Percentiles rank a stretch among this genome's conserved stretches.
Conservation (phyloP, 2,888 invertebrate genomes). For the Pimpla rufipes region DNA sequence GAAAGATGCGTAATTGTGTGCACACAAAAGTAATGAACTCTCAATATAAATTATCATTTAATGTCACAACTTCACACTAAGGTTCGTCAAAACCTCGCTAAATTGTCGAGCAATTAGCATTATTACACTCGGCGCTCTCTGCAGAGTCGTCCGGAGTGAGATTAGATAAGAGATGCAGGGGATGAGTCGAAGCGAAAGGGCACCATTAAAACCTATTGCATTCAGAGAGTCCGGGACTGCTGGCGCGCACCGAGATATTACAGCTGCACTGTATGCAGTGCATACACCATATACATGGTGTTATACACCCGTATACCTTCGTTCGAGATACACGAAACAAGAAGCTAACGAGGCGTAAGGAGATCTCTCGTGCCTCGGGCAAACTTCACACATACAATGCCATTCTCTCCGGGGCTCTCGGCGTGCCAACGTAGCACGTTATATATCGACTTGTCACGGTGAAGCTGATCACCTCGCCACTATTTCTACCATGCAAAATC, state of each 20-base stretch:
- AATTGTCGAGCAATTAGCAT: slow-evolving; percentile 48
- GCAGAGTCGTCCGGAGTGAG: slow-evolving; percentile 2
- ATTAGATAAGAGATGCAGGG: slow-evolving; percentile 48
- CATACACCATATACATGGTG: slow-evolving; percentile 53
- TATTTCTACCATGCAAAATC: neutral
- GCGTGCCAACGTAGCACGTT: slow-evolving; percentile 13
- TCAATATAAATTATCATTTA: neutral
- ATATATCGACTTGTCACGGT: slow-evolving; percentile 4
- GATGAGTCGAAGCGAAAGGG: slow-evolving; percentile 69
- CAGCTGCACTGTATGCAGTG: slow-evolving; percentile 67
- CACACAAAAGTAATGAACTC: neutral
- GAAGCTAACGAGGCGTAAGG: slow-evolving; percentile 81
- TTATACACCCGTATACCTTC: slow-evolving; percentile 69
- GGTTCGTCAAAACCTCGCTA: slow-evolving; percentile 1
- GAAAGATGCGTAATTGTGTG: neutral
- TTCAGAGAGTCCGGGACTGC: slow-evolving; percentile 60
- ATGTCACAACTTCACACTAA: neutral
- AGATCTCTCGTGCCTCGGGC: slow-evolving; percentile 76
- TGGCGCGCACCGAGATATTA: slow-evolving; percentile 70
- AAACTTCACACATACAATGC: slow-evolving; percentile 73
- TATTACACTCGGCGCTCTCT: slow-evolving; percentile 11
- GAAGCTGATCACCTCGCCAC: slow-evolving; percentile 32
- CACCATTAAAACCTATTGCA: slow-evolving; percentile 79
- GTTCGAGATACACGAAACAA: slow-evolving; percentile 78
- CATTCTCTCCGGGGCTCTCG: slow-evolving; percentile 67